Conservation (phyloP, 2,797 vertebrate species). For the Onychomys torridus region DNA sequence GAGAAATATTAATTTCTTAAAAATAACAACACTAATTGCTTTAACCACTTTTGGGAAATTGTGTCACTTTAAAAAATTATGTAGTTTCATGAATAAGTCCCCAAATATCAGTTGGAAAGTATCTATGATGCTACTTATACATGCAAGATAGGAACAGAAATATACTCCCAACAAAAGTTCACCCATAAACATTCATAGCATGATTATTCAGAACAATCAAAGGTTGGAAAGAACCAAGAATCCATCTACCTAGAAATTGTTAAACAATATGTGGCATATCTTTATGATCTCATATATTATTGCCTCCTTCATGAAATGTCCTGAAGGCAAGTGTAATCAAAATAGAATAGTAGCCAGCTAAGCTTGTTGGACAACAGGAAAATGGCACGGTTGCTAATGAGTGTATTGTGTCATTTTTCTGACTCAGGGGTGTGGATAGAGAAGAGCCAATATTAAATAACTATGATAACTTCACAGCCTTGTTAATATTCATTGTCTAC, state of each 20-base stretch:
- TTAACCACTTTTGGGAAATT: neutral
- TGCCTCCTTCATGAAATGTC: neutral
- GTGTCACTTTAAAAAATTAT: constrained; percentile 13
- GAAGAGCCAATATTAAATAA: neutral
- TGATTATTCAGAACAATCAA: neutral
- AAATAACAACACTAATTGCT: neutral
- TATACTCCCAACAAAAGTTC: neutral
- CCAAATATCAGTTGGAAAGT: neutral
- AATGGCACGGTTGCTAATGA: fast-evolving
- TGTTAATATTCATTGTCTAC: neutral
- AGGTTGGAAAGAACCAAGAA: neutral
- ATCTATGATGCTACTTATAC: neutral
- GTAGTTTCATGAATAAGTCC: neutral
- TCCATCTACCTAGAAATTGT: neutral
- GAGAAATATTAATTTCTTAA: neutral
- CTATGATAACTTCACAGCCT: neutral
- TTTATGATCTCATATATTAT: neutral
- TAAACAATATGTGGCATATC: neutral
- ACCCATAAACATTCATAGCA: neutral
- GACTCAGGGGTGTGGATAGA: fast-evolving
- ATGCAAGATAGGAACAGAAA: constrained; percentile 15
- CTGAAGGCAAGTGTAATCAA: neutral
- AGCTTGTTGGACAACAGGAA: neutral
- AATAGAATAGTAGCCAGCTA: neutral
- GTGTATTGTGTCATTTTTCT: neutral